Base-by-base conservation (phyloP, 2,888 invertebrate genomes). In the Ornithoptera priamus region DNA sequence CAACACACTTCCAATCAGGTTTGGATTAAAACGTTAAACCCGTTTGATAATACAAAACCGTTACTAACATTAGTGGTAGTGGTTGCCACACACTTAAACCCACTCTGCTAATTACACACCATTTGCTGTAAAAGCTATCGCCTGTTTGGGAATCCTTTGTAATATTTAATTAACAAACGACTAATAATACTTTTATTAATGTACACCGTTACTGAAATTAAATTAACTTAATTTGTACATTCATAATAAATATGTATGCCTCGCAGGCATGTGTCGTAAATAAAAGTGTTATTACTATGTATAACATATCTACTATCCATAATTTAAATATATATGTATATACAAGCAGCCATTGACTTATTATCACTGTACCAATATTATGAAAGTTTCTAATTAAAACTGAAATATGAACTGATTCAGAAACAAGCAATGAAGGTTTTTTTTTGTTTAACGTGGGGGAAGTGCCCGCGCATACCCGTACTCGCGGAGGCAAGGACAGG, bases 41-140 rank as follows among this genome's bases (percentile, higher is more conserved):
- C 50, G 63, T 63, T 68, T 64, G 63, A 60, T 64, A 63, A 57
- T 68, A 64, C 68, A 68, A 68, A 68, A 58, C 68, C 68, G 24
- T 63, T 50, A 68, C 42, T 63, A 68, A 63, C 68, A 59, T 68
- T 68, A 68, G 68, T 63, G 63, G 68, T 68, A 60, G 59, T 46
- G 46, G 46, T 46, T 15, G 15, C 15, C 63, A 53, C 62, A 17
- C 63, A 63, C 58, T 68, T 68, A 68, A 59, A 50, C 68, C 59
- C 36, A 68, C 50, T 46, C 50, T 10, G 20, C 59, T 68, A 68
- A 68, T 68, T 68, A 58, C 59, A 66, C 60, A 59, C 59, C 68
- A 58, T 67, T 68, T 64, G 53, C 58, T 59, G 59, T 53, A 50
- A 58, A 68, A 60, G 63, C 63, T 53, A 64, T 58, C 50, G 36